Percentiles rank a stretch among this genome's conserved stretches.
phyloP scores from a whole-genome alignment of 2,113 vertebrate genomes.

The Rhinoptilus africanus region DNA sequence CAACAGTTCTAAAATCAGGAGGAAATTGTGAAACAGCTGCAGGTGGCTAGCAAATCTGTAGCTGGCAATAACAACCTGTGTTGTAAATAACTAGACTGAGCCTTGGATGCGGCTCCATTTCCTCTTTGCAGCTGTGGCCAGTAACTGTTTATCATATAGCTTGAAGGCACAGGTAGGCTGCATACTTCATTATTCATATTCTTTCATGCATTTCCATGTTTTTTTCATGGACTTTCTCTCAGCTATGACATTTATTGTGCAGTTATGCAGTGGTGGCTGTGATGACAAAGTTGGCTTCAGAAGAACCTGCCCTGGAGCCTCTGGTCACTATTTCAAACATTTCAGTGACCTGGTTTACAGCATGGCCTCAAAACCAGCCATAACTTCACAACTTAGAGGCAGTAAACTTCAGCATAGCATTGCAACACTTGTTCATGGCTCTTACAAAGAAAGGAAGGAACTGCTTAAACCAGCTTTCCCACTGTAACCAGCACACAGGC shows the following conservation, averaged over 20 bases:
- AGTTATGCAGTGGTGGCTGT: not conserved
- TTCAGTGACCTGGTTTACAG: not conserved
- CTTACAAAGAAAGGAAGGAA: not conserved
- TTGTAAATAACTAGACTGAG: not conserved
- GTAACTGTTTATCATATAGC: not conserved
- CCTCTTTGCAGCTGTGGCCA: not conserved
- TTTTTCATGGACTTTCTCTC: not conserved
- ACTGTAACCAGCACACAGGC: not conserved
- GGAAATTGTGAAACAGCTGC: not conserved
- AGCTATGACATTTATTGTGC: not conserved
- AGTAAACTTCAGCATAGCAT: not conserved
- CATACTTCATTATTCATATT: not conserved
- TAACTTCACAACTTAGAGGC: not conserved
- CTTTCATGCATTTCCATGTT: not conserved
- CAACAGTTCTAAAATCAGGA: not conserved
- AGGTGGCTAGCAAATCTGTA: not conserved
- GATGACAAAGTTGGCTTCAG: not conserved
- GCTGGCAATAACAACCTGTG: not conserved
- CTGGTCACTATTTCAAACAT: not conserved
- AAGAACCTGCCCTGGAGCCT: not conserved
- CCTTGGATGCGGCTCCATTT: not conserved
- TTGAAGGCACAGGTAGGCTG: not conserved
- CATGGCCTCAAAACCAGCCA: not conserved
- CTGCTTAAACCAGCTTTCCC: not conserved
- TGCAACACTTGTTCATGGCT: not conserved